Conservation (phyloP, 23 tunicate genomes). For the Corella eumyota region DNA sequence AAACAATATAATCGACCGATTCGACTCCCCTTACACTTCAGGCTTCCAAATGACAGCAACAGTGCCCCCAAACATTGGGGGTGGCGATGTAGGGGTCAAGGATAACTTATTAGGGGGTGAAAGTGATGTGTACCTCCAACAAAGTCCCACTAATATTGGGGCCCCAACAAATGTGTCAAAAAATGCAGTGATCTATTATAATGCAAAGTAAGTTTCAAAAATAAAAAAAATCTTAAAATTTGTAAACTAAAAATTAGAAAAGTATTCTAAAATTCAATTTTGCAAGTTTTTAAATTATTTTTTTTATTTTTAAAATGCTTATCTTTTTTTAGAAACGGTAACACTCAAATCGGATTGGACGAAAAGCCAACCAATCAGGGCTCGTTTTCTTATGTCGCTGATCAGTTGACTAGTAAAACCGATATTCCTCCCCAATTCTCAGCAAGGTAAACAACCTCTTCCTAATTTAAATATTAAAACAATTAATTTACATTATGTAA, state of each 20-base stretch:
- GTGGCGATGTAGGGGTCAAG: conserved; percentile 2
- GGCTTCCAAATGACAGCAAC: conserved; percentile 18
- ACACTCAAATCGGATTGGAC: neutral
- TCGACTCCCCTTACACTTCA: conserved; percentile 11
- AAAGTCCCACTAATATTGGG: neutral
- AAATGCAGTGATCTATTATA: conserved; percentile 16
- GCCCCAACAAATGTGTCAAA: conserved; percentile 11
- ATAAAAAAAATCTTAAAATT: neutral
- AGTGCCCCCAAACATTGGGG: neutral
- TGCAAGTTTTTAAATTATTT: neutral
- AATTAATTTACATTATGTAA: too few relatives aligned
- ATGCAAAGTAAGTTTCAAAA: conserved; percentile 19
- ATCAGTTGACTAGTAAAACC: conserved; percentile 56
- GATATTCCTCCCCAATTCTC: conserved; percentile 64
- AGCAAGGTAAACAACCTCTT: too few relatives aligned
- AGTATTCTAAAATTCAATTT: too few relatives aligned
- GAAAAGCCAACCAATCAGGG: conserved; percentile 6
- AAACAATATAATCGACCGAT: conserved; percentile 4
- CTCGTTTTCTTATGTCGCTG: conserved; percentile 75
- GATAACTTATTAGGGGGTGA: conserved; percentile 1
- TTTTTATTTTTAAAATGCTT: neutral
- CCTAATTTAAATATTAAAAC: too few relatives aligned
- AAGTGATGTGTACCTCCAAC: conserved; percentile 1
- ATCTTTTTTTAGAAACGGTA: conserved; percentile 12
- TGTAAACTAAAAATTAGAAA: neutral